Base-by-base conservation (phyloP, 2,888 invertebrate genomes). In the Eupsilia transversa region DNA sequence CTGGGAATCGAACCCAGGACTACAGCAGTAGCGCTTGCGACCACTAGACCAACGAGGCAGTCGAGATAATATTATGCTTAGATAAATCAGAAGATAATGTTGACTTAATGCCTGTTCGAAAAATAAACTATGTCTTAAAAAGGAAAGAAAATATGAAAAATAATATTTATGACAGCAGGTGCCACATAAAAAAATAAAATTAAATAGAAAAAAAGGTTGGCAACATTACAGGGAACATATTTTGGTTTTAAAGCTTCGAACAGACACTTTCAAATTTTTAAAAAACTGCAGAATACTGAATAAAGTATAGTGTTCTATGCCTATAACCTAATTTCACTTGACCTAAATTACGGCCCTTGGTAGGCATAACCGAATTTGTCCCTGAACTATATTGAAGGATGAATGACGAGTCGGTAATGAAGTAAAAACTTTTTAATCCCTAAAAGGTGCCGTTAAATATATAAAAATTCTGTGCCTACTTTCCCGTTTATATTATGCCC, bases 311-410 rank as follows among this genome's bases (percentile, higher is more conserved):
- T 33, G 23, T 46, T 12, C 17, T 38, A 49, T 14, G 41, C 33
- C 59, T 64, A 20, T 75, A 82, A 72, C 76, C 71, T 30, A 81
- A 35, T 74, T 60, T 68, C 65, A 76, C 14, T 46, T 70, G 85
- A 75, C 74, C 71, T 65, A 75, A 64, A 81, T 84, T 68, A 35
- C 17, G 1, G 38, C 46, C n/a, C 12, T 41, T 60, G 57, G 56
- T 70, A 23, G 27, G 33, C n/a, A 30, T 35, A 61, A n/a, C 60
- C 7, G 0, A 76, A 43, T 66, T 60, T 20, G 23, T 35, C 49
- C 46, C 20, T 56, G 35, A 81, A 61, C 33, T 3, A 49, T 35
- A 41, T 52, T 76, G 66, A 60, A 23, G 4, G 10, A 35, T 54
- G 5, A 46, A 27, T 49, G 61, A 46, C 10, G 30, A 33, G 23